phyloP scores from a whole-genome alignment of 92 coral and sea anemone genomes.

The Porites lobata region DNA sequence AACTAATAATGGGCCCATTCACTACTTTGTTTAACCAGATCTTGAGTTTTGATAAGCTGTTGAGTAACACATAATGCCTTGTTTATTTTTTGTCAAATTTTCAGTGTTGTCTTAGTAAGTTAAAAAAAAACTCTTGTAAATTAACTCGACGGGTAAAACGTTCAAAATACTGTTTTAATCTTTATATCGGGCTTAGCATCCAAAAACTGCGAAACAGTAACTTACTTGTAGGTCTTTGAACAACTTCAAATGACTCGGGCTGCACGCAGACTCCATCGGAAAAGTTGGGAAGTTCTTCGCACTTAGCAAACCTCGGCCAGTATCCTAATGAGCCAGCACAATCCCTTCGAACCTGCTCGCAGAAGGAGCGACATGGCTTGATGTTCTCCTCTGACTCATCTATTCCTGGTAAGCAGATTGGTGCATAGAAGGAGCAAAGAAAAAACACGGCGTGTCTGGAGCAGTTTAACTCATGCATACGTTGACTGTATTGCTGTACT shows the following conservation, averaged over 20 bases:
- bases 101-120: too few species aligned
- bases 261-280: conserved; percentile 14
- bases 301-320: conserved; percentile 15
- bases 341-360: conserved; percentile 15
- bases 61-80: too few species aligned
- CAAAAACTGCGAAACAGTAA: neutral
- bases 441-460: conserved; percentile 43
- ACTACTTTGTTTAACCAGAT: too few species aligned
- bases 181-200: neutral
- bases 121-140: too few species aligned
- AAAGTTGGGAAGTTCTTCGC: conserved; percentile 28
- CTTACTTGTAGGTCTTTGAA: conserved; percentile 15
- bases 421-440: conserved; percentile 29
- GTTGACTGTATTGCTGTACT: neutral
- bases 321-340: neutral
- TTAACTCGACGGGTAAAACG: too few species aligned
- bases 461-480: neutral
- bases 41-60: too few species aligned
- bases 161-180: too few species aligned
- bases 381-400: neutral
- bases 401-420: conserved; percentile 37
- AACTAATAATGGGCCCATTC: neutral
- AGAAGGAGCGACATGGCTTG: conserved; percentile 43
- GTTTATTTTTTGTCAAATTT: too few species aligned
- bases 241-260: conserved; percentile 20